phyloP scores from a whole-genome alignment of 2,113 vertebrate genomes.

The Callithrix jacchus region DNA sequence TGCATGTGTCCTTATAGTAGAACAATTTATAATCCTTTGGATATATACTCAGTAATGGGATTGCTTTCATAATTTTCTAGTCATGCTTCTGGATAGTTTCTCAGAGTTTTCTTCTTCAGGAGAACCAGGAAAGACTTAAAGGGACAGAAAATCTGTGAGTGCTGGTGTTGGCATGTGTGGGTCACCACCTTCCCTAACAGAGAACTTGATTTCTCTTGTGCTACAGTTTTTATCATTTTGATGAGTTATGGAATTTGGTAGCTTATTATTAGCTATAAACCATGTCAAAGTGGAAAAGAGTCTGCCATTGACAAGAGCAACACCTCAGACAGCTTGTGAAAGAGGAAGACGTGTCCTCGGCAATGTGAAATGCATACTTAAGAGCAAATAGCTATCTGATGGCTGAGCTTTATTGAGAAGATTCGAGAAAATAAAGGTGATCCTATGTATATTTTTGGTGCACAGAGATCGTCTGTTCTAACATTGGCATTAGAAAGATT shows the following conservation, averaged over 20 bases:
- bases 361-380: background rate
- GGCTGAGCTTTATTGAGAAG: background rate
- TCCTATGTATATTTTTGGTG: background rate
- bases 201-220: background rate
- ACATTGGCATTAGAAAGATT: background rate
- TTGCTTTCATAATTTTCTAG: background rate
- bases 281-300: background rate
- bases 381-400: background rate
- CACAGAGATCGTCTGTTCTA: background rate
- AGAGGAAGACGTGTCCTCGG: background rate
- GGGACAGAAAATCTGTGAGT: background rate
- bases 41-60: no score
- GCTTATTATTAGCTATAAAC: background rate
- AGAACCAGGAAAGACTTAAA: background rate
- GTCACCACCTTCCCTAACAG: fast-evolving
- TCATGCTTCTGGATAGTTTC: background rate
- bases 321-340: background rate
- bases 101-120: background rate
- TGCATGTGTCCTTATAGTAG: no score
- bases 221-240: background rate
- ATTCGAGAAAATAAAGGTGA: background rate
- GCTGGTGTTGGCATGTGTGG: no score
- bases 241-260: background rate
- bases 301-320: background rate
- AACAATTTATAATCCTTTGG: no score